Conservation (phyloP, 2,113 vertebrate species). For the Holacanthus passer region DNA sequence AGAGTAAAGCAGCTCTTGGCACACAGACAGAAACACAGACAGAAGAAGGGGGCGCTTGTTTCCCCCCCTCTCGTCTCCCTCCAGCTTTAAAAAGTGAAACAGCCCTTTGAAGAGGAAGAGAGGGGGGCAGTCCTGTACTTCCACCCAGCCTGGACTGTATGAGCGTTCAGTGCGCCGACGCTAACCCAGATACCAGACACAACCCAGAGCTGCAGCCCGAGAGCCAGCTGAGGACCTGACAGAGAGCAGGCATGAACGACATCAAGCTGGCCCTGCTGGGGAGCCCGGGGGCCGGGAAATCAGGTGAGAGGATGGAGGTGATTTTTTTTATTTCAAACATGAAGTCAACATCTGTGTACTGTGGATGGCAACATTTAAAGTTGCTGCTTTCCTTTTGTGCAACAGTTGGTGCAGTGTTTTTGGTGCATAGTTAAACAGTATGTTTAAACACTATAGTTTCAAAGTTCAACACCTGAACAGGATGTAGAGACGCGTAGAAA, state of each 20-base stretch:
- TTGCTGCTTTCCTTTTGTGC: not conserved
- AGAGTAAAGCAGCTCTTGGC: conserved; percentile 5
- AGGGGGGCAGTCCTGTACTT: conserved; percentile 34
- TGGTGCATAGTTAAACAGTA: not conserved
- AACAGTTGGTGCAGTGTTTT: not conserved
- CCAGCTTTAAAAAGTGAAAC: conserved; percentile 45
- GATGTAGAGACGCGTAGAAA: too few species aligned
- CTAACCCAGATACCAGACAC: conserved; percentile 47
- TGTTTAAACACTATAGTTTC: not conserved
- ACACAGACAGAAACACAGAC: conserved; percentile 10
- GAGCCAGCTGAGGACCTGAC: conserved; percentile 55
- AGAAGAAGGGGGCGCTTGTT: conserved; percentile 49
- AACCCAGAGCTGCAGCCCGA: conserved; percentile 28
- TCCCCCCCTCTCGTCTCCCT: conserved; percentile 30
- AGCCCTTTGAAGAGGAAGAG: conserved; percentile 49
- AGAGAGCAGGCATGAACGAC: conserved; percentile 78
- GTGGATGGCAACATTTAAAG: not conserved
- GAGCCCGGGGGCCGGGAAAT: conserved; percentile 83
- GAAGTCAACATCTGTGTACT: too few species aligned
- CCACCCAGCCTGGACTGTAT: conserved; percentile 37
- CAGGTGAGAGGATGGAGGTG: conserved; percentile 73
- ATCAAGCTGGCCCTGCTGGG: conserved; percentile 85
- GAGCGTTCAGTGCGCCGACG: conserved; percentile 41
- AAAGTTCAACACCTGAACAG: not conserved
- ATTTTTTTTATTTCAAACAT: not conserved